These are phyloP conservation scores for Pampusana beccarii DNA, from an alignment of 2,113 vertebrate species.

Conservation along the genomic window DNA sequence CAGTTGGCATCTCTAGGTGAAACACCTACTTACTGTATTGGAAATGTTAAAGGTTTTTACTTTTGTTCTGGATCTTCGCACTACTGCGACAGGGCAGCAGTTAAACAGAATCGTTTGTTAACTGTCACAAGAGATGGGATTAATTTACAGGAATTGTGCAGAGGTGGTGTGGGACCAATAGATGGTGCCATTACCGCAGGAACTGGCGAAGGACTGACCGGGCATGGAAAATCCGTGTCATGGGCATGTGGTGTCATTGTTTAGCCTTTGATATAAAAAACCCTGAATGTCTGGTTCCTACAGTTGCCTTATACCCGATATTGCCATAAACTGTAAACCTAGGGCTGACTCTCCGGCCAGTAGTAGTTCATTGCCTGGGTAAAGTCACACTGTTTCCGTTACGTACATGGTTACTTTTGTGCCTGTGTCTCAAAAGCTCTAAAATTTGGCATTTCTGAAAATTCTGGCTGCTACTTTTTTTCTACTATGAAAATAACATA, in stretches of 20 bases:
- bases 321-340: not conserved
- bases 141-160: not conserved
- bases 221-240: not conserved
- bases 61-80: not conserved
- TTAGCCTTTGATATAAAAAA: not conserved
- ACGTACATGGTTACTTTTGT: accelerated
- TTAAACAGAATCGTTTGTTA: not conserved
- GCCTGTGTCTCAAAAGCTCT: not conserved
- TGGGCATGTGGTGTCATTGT: conserved; percentile 20
- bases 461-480: not conserved
- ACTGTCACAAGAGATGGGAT: not conserved
- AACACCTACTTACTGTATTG: not conserved
- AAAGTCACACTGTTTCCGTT: not conserved
- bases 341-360: not conserved
- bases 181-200: conserved; percentile 67
- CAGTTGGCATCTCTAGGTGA: not conserved
- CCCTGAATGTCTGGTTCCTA: not conserved
- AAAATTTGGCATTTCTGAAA: not conserved
- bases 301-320: not conserved
- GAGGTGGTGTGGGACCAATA: conserved; percentile 58
- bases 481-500: not conserved
- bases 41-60: too few species aligned
- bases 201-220: not conserved
- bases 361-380: not conserved
- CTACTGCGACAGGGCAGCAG: not conserved